Base-by-base conservation (phyloP, 53 echinoderm and acorn worm species). In the Henricia sp. region DNA sequence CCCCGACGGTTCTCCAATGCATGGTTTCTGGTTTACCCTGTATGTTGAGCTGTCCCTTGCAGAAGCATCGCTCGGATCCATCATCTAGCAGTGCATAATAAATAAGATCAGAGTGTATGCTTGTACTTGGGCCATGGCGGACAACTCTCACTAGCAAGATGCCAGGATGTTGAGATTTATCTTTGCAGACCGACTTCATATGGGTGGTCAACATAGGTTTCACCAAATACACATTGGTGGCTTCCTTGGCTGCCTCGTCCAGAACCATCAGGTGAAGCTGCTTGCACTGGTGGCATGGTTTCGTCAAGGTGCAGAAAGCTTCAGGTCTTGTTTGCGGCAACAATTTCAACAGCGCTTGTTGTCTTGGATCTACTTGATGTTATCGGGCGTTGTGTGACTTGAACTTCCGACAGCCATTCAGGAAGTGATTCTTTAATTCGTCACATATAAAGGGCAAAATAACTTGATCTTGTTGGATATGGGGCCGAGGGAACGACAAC, bases 61-160 rank as follows among this genome's bases (percentile, higher is more conserved):
- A n/a, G n/a, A n/a, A n/a, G 35, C 36, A 57, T 50, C 77, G 56
- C 58, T 57, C 59, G n/a, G 57, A 77, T 0, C 77, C 77, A 37
- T 77, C 77, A 44, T 77, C 57, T 10, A 77, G 58, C n/a, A n/a
- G n/a, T n/a, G n/a, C n/a, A n/a, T n/a, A n/a, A n/a, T n/a, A n/a
- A n/a, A n/a, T n/a, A n/a, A n/a, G n/a, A n/a, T n/a, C n/a, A n/a
- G n/a, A n/a, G n/a, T n/a, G n/a, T n/a, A n/a, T n/a, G n/a, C n/a
- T n/a, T n/a, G n/a, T n/a, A n/a, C 16, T 37, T 35, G 66, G 66
- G 36, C 66, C 66, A 17, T 65, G 66, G 66, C 33, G 66, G 36
- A 65, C 66, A 0, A 65, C 66, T 37, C 36, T 65, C 66, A 65
- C 2, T 36, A 64, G 2, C 33, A 33, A 17, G 36, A 6, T 9